Base-by-base conservation (phyloP, 2,113 vertebrate species). In the Podiceps cristatus region DNA sequence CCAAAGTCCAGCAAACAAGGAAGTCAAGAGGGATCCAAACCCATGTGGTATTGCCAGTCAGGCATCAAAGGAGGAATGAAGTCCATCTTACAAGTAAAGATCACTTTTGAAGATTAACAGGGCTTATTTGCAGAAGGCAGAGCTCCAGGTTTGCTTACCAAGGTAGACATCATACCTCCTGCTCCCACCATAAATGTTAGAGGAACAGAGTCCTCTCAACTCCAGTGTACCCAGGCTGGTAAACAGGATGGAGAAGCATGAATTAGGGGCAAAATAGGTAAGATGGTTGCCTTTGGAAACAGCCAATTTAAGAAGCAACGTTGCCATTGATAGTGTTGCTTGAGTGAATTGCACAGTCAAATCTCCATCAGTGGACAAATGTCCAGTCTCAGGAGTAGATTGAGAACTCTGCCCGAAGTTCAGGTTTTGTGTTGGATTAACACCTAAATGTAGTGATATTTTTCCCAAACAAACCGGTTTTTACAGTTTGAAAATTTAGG, bases 251-350 rank as follows among this genome's bases (percentile, higher is more conserved):
- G 13, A n/a, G 14, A 53, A 60, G 2, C 7, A n/a, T 10, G 25
- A 62, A 37, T n/a, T 24, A 66, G 45, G 45, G 17, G n/a, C 5
- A 50, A 50, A 68, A 62, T 2, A 42, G 18, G 2, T 4, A 80
- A 45, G 4, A 44, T 14, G 4, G 40, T 14, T 44, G 7, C 2
- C 5, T 55, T 37, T 45, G 6, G 5, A 72, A 80, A 31, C 11
- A 37, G 13, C 7, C 3, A 45, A 27, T 56, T 69, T 80, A 18
- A 44, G 18, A 71, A 80, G 5, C 3, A 47, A 3, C 0, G 0
- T 20, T 37, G 20, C 5, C 11, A 4, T 20, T 53, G 45, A 17
- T 25, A 3, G 5, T 63, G 37, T 29, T 76, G 20, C 3, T 24
- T 59, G 33, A 60, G 13, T 18, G 25, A 40, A 14, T 15, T 74